A percentile compares a stretch with the other conserved stretches of the same genome.
These are phyloP conservation scores for Drosophila histrio DNA, from an alignment of 2,888 invertebrate species.

Conservation along the genomic window DNA sequence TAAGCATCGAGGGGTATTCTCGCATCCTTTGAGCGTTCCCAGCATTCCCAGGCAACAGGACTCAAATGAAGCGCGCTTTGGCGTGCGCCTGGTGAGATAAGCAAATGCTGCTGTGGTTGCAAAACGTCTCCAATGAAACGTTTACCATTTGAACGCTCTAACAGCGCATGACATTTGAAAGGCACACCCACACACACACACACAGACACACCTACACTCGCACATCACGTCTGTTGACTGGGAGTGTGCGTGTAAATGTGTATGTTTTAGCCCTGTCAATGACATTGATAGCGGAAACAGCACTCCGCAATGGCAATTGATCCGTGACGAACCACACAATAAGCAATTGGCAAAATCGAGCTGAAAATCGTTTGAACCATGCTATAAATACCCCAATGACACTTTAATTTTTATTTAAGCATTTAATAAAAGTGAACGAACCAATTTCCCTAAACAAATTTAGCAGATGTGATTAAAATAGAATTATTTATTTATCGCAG, in stretches of 20 bases:
- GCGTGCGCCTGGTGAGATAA: constrained; percentile 70
- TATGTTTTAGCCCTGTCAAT: constrained; percentile 42
- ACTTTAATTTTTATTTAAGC: constrained; percentile 2
- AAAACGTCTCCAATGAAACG: constrained; percentile 61
- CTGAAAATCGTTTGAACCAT: constrained; percentile 32
- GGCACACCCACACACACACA: constrained; percentile 37
- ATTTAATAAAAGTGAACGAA: constrained; percentile 1
- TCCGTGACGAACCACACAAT: constrained; percentile 52
- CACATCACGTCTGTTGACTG: constrained; percentile 15
- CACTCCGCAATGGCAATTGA: constrained; percentile 38
- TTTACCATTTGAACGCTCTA: constrained; percentile 74
- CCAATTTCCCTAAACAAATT: background rate
- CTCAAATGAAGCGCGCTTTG: constrained; percentile 74
- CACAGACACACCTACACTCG: background rate
- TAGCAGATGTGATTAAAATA: too few species aligned
- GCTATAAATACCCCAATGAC: constrained; percentile 1
- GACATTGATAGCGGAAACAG: constrained; percentile 67
- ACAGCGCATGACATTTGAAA: constrained; percentile 75
- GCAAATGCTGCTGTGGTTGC: constrained; percentile 66
- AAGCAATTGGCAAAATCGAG: constrained; percentile 45
- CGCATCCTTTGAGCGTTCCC: constrained; percentile 63
- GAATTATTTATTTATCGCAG: too few species aligned
- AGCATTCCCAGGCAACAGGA: constrained; percentile 37
- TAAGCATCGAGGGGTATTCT: constrained; percentile 5
- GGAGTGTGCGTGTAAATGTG: constrained; percentile 34